Evolutionary conservation across 2,113 vertebrate species (phyloP).

Genomic region (Poicephalus meyeri): DNA sequence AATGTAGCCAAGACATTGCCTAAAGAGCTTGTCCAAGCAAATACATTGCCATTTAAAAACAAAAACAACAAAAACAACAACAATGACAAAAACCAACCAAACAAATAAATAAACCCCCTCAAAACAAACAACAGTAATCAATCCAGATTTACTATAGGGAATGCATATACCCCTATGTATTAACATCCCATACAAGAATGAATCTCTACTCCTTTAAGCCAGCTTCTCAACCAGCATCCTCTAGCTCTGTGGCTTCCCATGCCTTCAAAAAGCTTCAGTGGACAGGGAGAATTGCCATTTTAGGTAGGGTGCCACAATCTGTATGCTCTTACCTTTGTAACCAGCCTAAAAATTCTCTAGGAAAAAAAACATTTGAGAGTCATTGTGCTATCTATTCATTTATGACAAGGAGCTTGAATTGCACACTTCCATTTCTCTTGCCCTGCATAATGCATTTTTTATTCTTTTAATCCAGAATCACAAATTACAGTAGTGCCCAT

Average conservation of each 20-base stretch:
- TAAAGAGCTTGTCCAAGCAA: neutral
- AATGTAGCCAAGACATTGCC: neutral
- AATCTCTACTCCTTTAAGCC: neutral
- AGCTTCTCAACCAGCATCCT: neutral
- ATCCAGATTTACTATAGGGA: neutral
- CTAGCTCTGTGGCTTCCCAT: neutral
- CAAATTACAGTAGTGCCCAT: neutral
- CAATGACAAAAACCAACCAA: neutral
- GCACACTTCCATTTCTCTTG: neutral
- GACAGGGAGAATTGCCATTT: neutral
- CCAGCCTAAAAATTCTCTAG: neutral
- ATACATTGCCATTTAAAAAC: neutral
- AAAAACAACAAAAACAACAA: neutral
- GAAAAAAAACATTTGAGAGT: neutral
- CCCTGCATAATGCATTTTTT: neutral
- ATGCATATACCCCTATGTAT: neutral
- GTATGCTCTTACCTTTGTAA: neutral
- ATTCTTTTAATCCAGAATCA: neutral
- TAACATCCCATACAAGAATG: neutral
- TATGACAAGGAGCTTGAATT: neutral
- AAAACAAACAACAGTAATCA: neutral
- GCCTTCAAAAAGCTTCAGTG: neutral
- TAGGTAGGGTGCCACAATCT: neutral
- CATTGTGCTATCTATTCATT: neutral
- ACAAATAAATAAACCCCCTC: no score